Evolutionary conservation across 2,113 vertebrate species (phyloP).

Genomic region (Aldabrachelys gigantea): DNA sequence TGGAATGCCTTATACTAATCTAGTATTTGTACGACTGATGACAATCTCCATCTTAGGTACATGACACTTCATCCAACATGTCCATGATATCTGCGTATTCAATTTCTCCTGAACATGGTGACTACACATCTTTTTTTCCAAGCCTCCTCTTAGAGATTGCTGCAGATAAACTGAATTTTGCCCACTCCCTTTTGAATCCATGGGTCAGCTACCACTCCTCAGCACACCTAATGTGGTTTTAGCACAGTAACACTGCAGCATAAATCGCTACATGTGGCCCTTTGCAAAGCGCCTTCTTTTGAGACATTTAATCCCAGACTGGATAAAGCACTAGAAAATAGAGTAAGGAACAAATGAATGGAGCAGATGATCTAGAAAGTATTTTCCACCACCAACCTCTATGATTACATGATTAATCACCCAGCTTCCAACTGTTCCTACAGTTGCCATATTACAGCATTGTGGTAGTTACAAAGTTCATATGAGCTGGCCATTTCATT

Average conservation of each 20-base stretch:
- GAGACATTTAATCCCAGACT: neutral
- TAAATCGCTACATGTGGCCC: rapidly evolving
- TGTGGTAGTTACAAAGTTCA: rapidly evolving
- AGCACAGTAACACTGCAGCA: rapidly evolving
- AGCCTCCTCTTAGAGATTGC: rapidly evolving
- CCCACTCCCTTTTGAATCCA: rapidly evolving
- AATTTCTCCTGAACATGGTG: neutral
- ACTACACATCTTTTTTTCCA: neutral
- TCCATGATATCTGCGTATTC: neutral
- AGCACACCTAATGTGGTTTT: neutral
- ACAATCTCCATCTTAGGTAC: neutral
- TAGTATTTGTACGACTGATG: rapidly evolving
- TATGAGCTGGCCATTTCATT: neutral
- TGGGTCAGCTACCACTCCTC: neutral
- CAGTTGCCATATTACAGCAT: rapidly evolving
- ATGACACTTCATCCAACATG: rapidly evolving
- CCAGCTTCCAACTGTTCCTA: neutral
- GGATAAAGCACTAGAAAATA: neutral
- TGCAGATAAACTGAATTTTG: neutral
- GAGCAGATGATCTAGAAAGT: neutral
- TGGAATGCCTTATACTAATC: neutral
- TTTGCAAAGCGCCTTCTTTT: rapidly evolving
- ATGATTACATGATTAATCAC: neutral
- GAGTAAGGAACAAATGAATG: neutral
- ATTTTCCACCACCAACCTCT: neutral